Evolutionary conservation across 2,888 invertebrate genomes (phyloP), one percentile per base, ranked within the genome.

Genomic region (Phortica magna): DNA sequence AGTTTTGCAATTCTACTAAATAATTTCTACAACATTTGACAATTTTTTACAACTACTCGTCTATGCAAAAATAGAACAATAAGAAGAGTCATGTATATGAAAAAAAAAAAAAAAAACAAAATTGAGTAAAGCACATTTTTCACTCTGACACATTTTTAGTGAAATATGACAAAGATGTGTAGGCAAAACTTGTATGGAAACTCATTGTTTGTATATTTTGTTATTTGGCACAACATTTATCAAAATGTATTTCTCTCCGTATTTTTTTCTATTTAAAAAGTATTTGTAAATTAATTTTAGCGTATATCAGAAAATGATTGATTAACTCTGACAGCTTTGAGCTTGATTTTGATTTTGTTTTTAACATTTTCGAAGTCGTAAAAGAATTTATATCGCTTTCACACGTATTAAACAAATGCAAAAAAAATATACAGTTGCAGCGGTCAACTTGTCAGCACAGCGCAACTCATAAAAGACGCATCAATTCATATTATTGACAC

Each of bases 101-200:
- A 68, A 48, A 68, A 43, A 39, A 39, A 64, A 64, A 64, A 68
- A 43, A 39, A 39, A 64, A 64, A 64, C 14, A 19, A 7, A 10
- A 53, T 71, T 71, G 70, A 48, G 31, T 53, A 14, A 53, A 55
- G 70, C 39, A 71, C 70, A 71, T 71, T 71, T 71, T 71, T 71
- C 70, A 71, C 31, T n/a, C 14, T 71, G 70, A 71, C 70, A 71
- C 48, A 55, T 71, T 71, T 71, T 41, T 17, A 0, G 31, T 14
- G 10, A 14, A 55, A 55, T n/a, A 17, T 55, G 55, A 55, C 7
- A 55, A 55, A n/a, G 12, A 0, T 55, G 55, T 17, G 55, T 17
- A 31, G 31, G 31, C 31, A 31, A 31, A 55, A 55, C 10, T 17
- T 55, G 61, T 22, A 61, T 22, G 19, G 17, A 10, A 22, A 61